phyloP scores from a whole-genome alignment of 1,140 invertebrate genomes.

The Calephelis nemesis region DNA sequence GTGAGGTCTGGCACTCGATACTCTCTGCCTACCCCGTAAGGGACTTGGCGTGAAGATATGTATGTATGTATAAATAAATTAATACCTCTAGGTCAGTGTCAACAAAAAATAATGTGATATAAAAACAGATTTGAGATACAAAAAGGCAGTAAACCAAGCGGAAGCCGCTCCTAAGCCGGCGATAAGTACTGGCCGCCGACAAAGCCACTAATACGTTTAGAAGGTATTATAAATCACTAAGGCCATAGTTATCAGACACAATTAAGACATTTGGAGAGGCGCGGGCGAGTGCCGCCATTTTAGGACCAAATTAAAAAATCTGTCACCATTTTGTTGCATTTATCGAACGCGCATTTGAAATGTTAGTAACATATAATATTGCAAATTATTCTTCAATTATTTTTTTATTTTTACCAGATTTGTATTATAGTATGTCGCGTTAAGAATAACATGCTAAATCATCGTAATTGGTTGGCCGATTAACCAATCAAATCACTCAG shows the following conservation, averaged over 20 bases:
- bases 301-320: constrained; percentile 44
- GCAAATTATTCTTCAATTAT: no score
- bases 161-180: constrained; percentile 46
- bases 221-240: constrained; percentile 57
- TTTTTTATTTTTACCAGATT: no score
- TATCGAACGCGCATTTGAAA: not conserved
- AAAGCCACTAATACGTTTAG: constrained; percentile 54
- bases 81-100: constrained; percentile 21
- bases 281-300: constrained; percentile 35
- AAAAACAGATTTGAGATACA: constrained; percentile 29
- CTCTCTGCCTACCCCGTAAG: no score
- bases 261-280: constrained; percentile 43
- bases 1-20: no score
- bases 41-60: no score
- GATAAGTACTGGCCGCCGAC: constrained; percentile 53
- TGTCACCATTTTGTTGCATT: constrained; percentile 41
- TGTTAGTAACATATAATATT: no score
- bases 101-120: constrained; percentile 27
- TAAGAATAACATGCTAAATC: no score
- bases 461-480: no score
- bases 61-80: no score
- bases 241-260: constrained; percentile 43
- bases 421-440: no score
- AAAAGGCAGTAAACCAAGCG: constrained; percentile 38
- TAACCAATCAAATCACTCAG: no score